Evolutionary conservation across 1,140 invertebrate species (phyloP).

Genomic region (Drosophila melanica): DNA sequence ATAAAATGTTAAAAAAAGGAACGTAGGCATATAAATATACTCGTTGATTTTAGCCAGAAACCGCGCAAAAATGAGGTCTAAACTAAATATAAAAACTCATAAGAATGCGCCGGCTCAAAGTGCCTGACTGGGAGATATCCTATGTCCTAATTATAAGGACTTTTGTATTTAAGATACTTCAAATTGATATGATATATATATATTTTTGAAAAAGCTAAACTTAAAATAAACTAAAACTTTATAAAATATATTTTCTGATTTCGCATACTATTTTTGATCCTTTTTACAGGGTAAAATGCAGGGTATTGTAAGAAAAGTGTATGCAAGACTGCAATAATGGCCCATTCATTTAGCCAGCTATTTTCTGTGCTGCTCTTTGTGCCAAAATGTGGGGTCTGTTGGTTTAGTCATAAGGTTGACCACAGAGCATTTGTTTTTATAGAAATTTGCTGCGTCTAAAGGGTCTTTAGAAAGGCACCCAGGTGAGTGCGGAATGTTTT

Average conservation of each 20-base stretch:
- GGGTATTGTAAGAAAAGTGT: slow-evolving; percentile 15
- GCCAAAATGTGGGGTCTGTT: not conserved
- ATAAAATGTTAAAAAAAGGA: slow-evolving; percentile 34
- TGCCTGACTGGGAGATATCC: not conserved
- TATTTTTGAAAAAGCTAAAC: too few relatives aligned
- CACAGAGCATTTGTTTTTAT: not conserved
- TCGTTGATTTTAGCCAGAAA: slow-evolving; percentile 1
- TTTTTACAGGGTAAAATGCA: not conserved
- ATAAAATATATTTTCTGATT: not conserved
- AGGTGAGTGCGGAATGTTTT: not conserved
- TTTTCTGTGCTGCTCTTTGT: slow-evolving; percentile 15
- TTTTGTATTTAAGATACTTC: too few relatives aligned
- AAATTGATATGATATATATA: too few relatives aligned
- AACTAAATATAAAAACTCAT: not conserved
- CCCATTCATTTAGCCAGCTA: not conserved
- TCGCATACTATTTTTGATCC: not conserved
- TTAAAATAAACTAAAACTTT: not conserved
- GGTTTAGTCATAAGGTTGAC: slow-evolving; percentile 2
- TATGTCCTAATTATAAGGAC: not conserved
- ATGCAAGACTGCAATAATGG: slow-evolving; percentile 14
- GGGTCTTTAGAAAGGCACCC: not conserved
- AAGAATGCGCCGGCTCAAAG: too few relatives aligned
- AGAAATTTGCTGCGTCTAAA: not conserved
- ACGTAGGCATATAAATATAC: slow-evolving; percentile 11
- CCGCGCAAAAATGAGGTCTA: not conserved